Base-by-base conservation (phyloP, 2,888 invertebrate genomes). In the Thumatha senex region DNA sequence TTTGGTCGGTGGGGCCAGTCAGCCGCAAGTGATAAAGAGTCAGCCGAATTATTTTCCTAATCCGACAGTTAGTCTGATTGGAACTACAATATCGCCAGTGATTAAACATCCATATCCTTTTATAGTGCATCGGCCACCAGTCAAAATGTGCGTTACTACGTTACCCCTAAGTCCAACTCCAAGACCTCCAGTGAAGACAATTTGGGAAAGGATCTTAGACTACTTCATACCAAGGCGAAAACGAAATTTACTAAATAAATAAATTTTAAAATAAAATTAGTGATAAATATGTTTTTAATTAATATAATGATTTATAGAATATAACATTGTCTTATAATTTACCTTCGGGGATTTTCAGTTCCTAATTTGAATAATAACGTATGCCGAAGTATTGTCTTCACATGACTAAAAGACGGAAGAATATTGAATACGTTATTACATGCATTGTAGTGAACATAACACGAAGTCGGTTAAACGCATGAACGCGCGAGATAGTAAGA, bases 61-160 rank as follows among this genome's bases (percentile, higher is more conserved):
- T 47, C 77, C 83, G 8, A 77, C 81, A 0, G 76, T 88, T 33
- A 89, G 69, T 52, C 66, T 89, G 34, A 80, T 90, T 7, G 89
- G 89, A 1, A 84, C 89, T 0, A 84, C 89, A 0, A 72, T 74
- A 13, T 79, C 86, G 11, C 89, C 89, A 3, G 51, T 85, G 24
- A 61, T 76, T 11, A 84, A 78, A 46, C 89, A 89, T 56, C 89
- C 89, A 0, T 89, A 89, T 52, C 89, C 87, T 1, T 90, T 87
- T 51, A 84, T 85, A n/a, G 70, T 77, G 72, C 78, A 84, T 1
- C 74, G 72, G 12, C 78, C 74, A 44, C 86, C 90, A 1, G 59
- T 85, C 3, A 82, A 82, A 60, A 74, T 89, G 18, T 89, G 89
- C 52, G 83, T 89, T 77, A 73, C 84, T 8, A 57, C 80, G 0